Percentiles rank a stretch among this genome's conserved stretches.
phyloP scores from a whole-genome alignment of 2,888 invertebrate genomes.

The Aspidiotus rigidus region DNA sequence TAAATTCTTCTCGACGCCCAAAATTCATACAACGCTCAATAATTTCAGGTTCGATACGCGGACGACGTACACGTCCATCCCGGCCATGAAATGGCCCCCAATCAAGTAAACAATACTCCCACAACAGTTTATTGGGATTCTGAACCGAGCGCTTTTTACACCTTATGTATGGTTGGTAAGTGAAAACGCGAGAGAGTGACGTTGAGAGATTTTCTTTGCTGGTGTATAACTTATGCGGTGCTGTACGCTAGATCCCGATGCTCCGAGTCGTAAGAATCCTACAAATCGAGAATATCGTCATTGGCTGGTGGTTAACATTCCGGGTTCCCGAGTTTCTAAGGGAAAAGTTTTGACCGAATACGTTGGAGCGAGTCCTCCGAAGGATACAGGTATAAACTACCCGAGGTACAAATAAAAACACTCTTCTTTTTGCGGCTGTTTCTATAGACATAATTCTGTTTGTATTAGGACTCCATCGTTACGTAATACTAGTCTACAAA shows the following conservation, averaged over 20 bases:
- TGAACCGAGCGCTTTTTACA: conserved; percentile 53
- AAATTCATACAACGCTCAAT: too few relatives aligned
- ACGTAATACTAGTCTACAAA: conserved; percentile 66
- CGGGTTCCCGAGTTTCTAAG: conserved; percentile 55
- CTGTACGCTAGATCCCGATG: conserved; percentile 65
- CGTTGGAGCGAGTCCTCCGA: conserved; percentile 75
- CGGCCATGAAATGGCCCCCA: conserved; percentile 66
- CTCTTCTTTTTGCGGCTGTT: too few relatives aligned
- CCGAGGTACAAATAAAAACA: too few relatives aligned
- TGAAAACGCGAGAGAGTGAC: too few relatives aligned
- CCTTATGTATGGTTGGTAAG: conserved; percentile 73
- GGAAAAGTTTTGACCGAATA: conserved; percentile 71
- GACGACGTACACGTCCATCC: conserved; percentile 44
- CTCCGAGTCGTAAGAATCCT: conserved; percentile 72
- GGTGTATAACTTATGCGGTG: too few relatives aligned
- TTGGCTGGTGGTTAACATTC: conserved; percentile 82
- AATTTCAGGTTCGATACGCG: conserved; percentile 47
- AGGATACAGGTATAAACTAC: conserved; percentile 50
- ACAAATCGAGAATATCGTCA: conserved; percentile 80
- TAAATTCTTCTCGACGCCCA: too few relatives aligned
- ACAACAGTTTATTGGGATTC: conserved; percentile 55
- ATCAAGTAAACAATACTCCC: conserved; percentile 64
- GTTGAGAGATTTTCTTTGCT: too few relatives aligned
- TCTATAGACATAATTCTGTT: background rate
- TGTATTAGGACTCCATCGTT: conserved; percentile 58